Conservation (phyloP, 1,140 invertebrate species). For the Chymomyza costata region DNA sequence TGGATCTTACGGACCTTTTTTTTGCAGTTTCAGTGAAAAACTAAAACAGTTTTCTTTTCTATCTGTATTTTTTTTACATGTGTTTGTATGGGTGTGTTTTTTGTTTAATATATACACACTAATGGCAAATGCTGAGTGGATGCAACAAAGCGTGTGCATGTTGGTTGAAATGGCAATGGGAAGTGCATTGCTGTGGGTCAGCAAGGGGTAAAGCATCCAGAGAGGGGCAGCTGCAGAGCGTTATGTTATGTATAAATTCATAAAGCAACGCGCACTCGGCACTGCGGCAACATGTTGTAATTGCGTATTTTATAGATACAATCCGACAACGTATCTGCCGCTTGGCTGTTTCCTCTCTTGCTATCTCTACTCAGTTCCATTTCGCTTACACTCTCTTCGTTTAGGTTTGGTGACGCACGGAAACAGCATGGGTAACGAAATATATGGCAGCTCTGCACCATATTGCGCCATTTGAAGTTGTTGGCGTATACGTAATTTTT, state of each 20-base stretch:
- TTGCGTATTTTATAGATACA: constrained; percentile 70
- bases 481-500: constrained; percentile 69
- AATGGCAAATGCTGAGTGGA: constrained; percentile 65
- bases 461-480: constrained; percentile 66
- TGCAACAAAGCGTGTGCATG: constrained; percentile 65
- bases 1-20: no score
- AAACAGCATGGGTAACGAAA: constrained; percentile 65
- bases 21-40: no score
- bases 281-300: constrained; percentile 68
- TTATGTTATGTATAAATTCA: constrained; percentile 58
- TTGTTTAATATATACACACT: constrained; percentile 10
- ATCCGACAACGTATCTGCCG: constrained; percentile 21
- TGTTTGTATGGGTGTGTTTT: not conserved
- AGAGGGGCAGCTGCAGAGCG: constrained; percentile 2
- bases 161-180: no score
- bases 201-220: constrained; percentile 9
- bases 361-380: not conserved
- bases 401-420: constrained; percentile 53
- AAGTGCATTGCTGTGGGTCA: no score
- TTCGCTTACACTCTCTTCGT: constrained; percentile 45
- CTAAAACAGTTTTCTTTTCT: not conserved
- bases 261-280: constrained; percentile 45
- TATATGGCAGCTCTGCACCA: constrained; percentile 47
- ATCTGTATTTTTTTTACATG: not conserved
- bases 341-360: constrained; percentile 9